These are phyloP conservation scores for Drosophila aldrichi DNA, from an alignment of 2,888 invertebrate genomes.

Conservation along the genomic window DNA sequence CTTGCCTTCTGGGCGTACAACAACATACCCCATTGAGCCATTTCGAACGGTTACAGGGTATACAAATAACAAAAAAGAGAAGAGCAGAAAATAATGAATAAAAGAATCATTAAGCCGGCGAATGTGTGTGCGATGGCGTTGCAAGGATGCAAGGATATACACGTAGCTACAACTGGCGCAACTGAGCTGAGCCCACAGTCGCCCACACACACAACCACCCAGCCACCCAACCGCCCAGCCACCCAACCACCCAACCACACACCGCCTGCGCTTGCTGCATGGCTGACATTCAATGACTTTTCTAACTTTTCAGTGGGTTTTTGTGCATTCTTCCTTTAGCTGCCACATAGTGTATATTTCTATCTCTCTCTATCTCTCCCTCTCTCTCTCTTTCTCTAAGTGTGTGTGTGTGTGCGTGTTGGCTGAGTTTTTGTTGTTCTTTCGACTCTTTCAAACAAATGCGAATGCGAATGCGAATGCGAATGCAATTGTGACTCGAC, in stretches of 20 bases:
- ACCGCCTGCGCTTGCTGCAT: constrained; percentile 60
- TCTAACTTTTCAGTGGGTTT: constrained; percentile 73
- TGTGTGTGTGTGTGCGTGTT: constrained; percentile 19
- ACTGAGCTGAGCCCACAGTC: neutral
- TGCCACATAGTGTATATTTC: constrained; percentile 27
- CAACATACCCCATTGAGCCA: neutral
- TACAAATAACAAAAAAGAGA: constrained; percentile 24
- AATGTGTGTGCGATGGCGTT: constrained; percentile 54
- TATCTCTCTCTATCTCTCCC: neutral
- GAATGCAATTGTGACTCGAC: constrained; percentile 65
- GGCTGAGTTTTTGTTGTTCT: constrained; percentile 61
- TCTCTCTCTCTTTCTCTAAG: constrained; percentile 9
- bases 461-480: constrained; percentile 60
- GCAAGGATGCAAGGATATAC: constrained; percentile 42
- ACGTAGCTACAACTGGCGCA: constrained; percentile 18
- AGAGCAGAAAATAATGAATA: constrained; percentile 75
- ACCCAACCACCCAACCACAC: neutral
- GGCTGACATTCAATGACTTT: constrained; percentile 80
- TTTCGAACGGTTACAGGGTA: neutral
- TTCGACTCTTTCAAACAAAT: constrained; percentile 71
- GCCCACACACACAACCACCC: neutral
- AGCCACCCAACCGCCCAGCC: neutral
- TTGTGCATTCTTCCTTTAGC: constrained; percentile 55
- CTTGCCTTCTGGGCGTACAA: neutral
- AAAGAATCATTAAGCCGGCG: constrained; percentile 80